These are phyloP conservation scores for zebrafish (Danio rerio) DNA, from an alignment of 2,113 vertebrate genomes.

Conservation along the genomic window DNA sequence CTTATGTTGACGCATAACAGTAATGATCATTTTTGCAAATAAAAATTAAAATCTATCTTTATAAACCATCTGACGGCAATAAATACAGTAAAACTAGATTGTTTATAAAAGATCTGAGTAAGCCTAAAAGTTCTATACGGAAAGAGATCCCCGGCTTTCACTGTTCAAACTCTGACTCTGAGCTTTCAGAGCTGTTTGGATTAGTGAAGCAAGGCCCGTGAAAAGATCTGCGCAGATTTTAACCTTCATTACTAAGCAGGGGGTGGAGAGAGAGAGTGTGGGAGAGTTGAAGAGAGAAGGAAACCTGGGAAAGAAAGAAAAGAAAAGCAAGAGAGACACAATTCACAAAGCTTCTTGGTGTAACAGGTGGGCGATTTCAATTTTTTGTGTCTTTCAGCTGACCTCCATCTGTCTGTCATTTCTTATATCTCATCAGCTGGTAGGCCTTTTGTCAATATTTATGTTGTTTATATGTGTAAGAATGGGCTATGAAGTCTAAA, in stretches of 20 bases:
- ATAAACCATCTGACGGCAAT: background rate
- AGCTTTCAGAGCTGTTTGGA: constrained; percentile 18
- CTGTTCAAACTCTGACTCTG: constrained; percentile 7
- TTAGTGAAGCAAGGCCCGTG: constrained; percentile 28
- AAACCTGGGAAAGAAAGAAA: background rate
- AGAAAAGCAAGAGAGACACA: background rate
- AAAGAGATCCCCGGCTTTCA: background rate
- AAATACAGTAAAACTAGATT: background rate
- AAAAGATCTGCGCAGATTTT: constrained; percentile 30
- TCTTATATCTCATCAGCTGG: background rate
- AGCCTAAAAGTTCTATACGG: background rate
- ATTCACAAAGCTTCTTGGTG: background rate
- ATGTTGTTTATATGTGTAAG: background rate
- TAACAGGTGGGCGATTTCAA: background rate
- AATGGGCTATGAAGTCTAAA: background rate
- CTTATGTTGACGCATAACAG: background rate
- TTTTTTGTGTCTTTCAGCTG: constrained; percentile 10
- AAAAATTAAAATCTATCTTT: background rate
- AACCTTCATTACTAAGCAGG: constrained; percentile 13
- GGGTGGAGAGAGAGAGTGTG: constrained; percentile 11
- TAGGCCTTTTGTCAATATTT: background rate
- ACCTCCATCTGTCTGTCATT: background rate
- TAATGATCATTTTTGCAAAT: background rate
- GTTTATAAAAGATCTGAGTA: background rate
- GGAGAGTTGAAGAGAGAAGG: background rate